These are phyloP conservation scores for Callimorpha dominula DNA, from an alignment of 2,888 invertebrate genomes.

Conservation along the genomic window DNA sequence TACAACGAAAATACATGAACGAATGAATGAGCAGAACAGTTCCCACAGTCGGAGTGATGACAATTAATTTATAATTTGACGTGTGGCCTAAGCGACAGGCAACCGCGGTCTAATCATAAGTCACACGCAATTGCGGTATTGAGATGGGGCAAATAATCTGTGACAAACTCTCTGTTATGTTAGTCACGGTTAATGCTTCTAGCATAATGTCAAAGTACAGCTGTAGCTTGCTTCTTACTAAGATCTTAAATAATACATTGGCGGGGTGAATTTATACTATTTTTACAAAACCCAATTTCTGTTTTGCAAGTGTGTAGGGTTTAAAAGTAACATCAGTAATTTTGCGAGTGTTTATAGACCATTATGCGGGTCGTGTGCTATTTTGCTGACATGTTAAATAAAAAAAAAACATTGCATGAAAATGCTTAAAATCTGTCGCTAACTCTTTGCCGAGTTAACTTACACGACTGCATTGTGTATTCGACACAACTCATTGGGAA, in stretches of 20 bases:
- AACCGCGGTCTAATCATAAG: constrained; percentile 30
- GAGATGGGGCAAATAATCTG: constrained; percentile 8
- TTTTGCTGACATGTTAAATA: not conserved
- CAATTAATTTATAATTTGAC: constrained; percentile 57
- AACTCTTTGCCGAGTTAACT: not conserved
- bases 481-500: constrained; percentile 32
- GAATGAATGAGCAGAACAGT: constrained; percentile 41
- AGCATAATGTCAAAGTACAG: too few species aligned
- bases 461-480: not conserved
- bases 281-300: not conserved
- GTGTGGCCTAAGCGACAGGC: constrained; percentile 46
- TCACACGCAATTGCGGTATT: constrained; percentile 39
- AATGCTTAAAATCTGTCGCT: not conserved
- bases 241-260: not conserved
- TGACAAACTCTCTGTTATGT: constrained; percentile 6
- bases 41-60: constrained; percentile 56
- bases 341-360: not conserved
- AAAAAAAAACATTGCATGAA: not conserved
- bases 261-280: not conserved
- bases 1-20: constrained; percentile 18
- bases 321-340: not conserved
- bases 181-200: not conserved
- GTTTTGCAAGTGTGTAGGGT: not conserved
- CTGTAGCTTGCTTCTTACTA: not conserved
- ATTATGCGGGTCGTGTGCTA: not conserved